Evolutionary conservation across 2,113 vertebrate species (phyloP), one percentile per base, ranked within the genome.

Genomic region (Nothobranchius kuhntae): DNA sequence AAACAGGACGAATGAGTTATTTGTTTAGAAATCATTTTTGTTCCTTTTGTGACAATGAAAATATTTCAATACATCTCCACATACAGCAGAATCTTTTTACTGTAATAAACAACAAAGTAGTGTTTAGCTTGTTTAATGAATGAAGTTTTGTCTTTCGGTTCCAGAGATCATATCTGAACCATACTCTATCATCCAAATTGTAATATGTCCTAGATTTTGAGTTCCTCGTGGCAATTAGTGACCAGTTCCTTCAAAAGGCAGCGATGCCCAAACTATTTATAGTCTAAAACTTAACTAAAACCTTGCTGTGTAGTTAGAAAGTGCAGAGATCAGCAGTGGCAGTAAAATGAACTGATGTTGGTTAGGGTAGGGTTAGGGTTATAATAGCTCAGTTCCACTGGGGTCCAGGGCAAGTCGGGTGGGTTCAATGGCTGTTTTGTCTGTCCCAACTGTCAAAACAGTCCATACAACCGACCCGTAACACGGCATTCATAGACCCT

Each of bases 201-300:
- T 30, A 21, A 21, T 21, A 6, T 12, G n/a, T 62, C 17, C 13
- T 35, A 6, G 47, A 36, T 58, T 13, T 56, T 55, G n/a, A 59
- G 14, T 26, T 61, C 24, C 30, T 30, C 30, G 1, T 3, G 30
- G 4, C 30, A 30, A 30, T 13, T 7, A 24, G 11, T 51, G 45
- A 13, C 24, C n/a, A 50, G 48, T 47, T 69, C 11, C 47, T 53
- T 17, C 12, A 76, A 68, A 76, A 50, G 59, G 65, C 54, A 56
- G 48, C 6, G 11, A 44, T 48, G 40, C 36, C 64, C 67, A 9
- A n/a, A 38, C 44, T 13, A 51, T 60, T 54, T 21, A 21, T 21
- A 21, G 21, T 21, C 21, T 54, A 7, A 57, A 35, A 9, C 24
- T 7, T 71, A 30, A 55, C 38, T 40, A 40, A 45, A 24, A 51